Base-by-base conservation (phyloP, 2,888 invertebrate genomes). In the Tribolium freemani region DNA sequence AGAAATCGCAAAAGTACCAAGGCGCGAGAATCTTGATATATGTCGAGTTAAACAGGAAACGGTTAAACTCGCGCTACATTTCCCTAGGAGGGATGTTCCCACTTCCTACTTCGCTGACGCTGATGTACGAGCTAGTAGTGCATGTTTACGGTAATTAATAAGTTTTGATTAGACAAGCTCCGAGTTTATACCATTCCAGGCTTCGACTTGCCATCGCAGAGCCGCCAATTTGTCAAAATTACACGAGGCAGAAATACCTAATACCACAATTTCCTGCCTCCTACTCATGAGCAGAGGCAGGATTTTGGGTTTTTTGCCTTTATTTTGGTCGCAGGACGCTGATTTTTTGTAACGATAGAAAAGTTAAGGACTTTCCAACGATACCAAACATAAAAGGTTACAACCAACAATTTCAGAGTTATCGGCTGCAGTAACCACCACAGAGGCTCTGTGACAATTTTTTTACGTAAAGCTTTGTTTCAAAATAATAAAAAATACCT, bases 41-140 rank as follows among this genome's bases (percentile, higher is more conserved):
- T 60, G 53, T 63, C 45, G 54, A 54, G 69, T 54, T 68, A 61
- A 72, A 61, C 68, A 72, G 68, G 72, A 68, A 72, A 56, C 63
- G 51, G 56, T 71, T 64, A 56, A 72, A 72, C 61, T 72, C 58
- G 61, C 44, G 63, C 63, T 68, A 68, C 61, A 72, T 68, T 68
- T 68, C 68, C 51, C 61, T 61, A 30, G 11, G 56, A 69, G 63
- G 60, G 68, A 48, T 72, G 72, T 68, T 61, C 48, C 11, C 61
- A 64, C 54, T 68, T 61, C 68, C 54, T 68, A 13, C 5, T 58
- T 6, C 44, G 50, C 48, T 60, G 71, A 60, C 67, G 58, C 31
- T 53, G 71, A 71, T 67, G 71, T 67, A 71, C 30, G 66, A 57
- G 60, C 31, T 51, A 31, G 45, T 26, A 10, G 51, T 54, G 53